Evolutionary conservation across 1,140 invertebrate genomes (phyloP).

Genomic region (Drosophila willistoni): DNA sequence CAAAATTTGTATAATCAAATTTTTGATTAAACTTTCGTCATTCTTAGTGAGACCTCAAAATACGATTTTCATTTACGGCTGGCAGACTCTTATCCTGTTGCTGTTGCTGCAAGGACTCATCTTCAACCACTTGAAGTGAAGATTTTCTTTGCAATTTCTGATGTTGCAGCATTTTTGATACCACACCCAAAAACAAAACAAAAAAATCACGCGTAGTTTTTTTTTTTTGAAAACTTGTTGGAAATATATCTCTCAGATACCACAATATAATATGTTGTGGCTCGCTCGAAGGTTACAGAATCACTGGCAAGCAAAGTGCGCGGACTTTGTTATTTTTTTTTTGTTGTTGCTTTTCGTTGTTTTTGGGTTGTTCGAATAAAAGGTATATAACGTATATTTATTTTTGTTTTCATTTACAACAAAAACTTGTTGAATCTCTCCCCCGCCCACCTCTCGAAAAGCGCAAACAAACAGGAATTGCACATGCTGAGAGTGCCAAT

Average conservation of each 20-base stretch:
- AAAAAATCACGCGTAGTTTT: slow-evolving; percentile 19
- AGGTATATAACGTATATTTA: slow-evolving; percentile 60
- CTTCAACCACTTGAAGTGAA: slow-evolving; percentile 20
- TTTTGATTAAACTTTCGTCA: background rate
- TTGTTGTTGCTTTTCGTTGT: background rate
- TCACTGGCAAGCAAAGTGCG: slow-evolving; percentile 59
- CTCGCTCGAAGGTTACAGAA: slow-evolving; percentile 71
- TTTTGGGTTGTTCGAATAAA: slow-evolving; percentile 58
- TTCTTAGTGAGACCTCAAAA: slow-evolving; percentile 42
- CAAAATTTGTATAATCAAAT: background rate
- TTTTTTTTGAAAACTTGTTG: slow-evolving; percentile 45
- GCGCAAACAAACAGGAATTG: slow-evolving; percentile 72
- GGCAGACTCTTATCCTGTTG: slow-evolving; percentile 19
- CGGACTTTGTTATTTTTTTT: background rate
- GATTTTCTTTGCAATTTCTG: slow-evolving; percentile 48
- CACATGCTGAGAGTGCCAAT: slow-evolving; percentile 39
- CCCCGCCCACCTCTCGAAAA: background rate
- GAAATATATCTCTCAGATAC: slow-evolving; percentile 49
- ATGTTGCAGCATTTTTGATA: slow-evolving; percentile 50
- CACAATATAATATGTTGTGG: slow-evolving; percentile 27
- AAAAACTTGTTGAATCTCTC: slow-evolving; percentile 27
- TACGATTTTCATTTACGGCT: slow-evolving; percentile 43
- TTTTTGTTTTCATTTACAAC: slow-evolving; percentile 72
- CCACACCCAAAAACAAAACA: slow-evolving; percentile 48
- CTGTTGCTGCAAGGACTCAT: slow-evolving; percentile 6